Evolutionary conservation across 2,113 vertebrate genomes (phyloP).

Genomic region (Microcebus lehilahytsara): DNA sequence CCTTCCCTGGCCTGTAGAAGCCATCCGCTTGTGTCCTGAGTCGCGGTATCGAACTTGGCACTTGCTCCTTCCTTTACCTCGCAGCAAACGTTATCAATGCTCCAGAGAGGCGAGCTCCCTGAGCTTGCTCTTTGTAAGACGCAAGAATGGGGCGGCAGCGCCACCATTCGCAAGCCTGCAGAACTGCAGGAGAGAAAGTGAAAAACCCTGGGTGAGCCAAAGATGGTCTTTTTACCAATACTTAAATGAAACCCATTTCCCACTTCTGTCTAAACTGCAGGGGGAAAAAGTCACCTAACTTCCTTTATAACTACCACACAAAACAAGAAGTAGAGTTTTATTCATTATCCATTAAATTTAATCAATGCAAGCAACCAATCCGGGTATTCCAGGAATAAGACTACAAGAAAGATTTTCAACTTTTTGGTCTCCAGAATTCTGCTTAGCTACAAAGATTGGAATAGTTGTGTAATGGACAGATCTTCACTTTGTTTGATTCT

Average conservation of each 20-base stretch:
- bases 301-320: not conserved
- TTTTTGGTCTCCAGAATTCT: not conserved
- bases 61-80: not conserved
- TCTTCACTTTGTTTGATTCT: not conserved
- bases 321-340: not conserved
- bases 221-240: not conserved
- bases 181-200: slow-evolving; percentile 49
- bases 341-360: not conserved
- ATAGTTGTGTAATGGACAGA: not conserved
- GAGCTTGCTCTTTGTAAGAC: not conserved
- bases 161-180: slow-evolving; percentile 23
- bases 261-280: not conserved
- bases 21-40: not conserved
- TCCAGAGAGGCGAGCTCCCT: not conserved
- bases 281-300: not conserved
- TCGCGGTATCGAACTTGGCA: not conserved
- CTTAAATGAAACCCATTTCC: not conserved
- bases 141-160: slow-evolving; percentile 28
- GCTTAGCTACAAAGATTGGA: not conserved
- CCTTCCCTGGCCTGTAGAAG: not conserved
- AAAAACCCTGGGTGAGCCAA: not conserved
- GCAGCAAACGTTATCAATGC: not conserved
- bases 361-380: not conserved
- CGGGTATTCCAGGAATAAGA: not conserved
- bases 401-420: not conserved